Evolutionary conservation across 2,797 vertebrate species (phyloP).

Genomic region (Arremon brunneinucha): DNA sequence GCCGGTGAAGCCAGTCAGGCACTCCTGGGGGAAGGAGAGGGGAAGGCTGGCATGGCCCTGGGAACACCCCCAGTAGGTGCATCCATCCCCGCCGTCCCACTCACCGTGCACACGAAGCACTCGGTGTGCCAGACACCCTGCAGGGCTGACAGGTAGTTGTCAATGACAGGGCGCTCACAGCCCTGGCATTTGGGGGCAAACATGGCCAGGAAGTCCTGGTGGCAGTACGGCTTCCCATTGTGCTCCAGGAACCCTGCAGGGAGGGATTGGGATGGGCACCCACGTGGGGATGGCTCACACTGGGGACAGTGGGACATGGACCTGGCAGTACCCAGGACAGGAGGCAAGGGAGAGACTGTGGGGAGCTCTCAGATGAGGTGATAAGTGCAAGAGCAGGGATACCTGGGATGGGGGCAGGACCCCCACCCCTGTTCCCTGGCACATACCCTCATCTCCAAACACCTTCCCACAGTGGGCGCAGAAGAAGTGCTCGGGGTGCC

Average conservation of each 20-base stretch:
- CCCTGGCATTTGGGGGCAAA: slow-evolving; percentile 90
- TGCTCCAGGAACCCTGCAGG: slow-evolving; percentile 83
- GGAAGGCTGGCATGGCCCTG: rapidly evolving
- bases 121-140: slow-evolving; percentile 87
- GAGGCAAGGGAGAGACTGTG: rapidly evolving
- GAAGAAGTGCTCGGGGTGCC: slow-evolving; percentile 96
- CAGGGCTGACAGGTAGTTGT: slow-evolving; percentile 88
- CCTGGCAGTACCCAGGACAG: rapidly evolving
- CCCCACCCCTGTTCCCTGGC: rapidly evolving
- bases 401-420: background rate
- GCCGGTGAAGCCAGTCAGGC: slow-evolving; percentile 75
- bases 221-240: slow-evolving; percentile 86
- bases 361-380: rapidly evolving
- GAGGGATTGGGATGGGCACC: rapidly evolving
- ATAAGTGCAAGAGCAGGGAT: background rate
- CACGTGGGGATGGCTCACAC: rapidly evolving
- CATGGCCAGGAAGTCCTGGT: slow-evolving; percentile 84
- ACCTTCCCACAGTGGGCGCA: slow-evolving; percentile 84
- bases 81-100: background rate
- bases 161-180: slow-evolving; percentile 81
- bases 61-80: rapidly evolving
- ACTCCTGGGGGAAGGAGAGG: slow-evolving; percentile 77
- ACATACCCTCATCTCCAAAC: slow-evolving; percentile 83
- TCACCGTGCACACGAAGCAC: slow-evolving; percentile 91
- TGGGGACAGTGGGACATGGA: background rate